Base-by-base conservation (phyloP, 2,797 vertebrate genomes). In the Paramormyrops hopkinsi region DNA sequence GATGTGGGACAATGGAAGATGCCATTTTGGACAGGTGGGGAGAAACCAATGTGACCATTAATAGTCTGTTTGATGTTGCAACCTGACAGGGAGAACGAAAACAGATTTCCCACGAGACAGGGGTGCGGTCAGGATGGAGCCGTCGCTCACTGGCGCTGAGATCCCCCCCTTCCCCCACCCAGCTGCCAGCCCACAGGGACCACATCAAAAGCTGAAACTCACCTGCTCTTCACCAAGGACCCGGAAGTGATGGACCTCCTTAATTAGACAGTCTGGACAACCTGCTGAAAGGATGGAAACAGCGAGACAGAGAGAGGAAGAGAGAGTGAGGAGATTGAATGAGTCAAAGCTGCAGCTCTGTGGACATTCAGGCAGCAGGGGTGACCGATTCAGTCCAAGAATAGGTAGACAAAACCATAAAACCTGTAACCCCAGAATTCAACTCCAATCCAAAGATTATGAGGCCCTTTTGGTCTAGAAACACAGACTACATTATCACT, bases 221-320 rank as follows among this genome's bases (percentile, higher is more conserved):
- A 98, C 98, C 97, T 98, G 97, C 56, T 97, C 96, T 6, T 97
- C 96, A 91, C 97, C 97, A 62, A 98, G 94, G 90, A 97, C 93
- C 91, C 97, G 94, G 94, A 99, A 99, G 92, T 99, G 98, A 96
- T 99, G 98, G 86, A 97, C 92, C 92, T 98, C 98, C 94, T 95
- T 97, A 92, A 99, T 97, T 93, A 98, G 94, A 88, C 97, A 99
- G 91, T 97, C 91, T 0, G 93, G 93, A 91, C 98, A 99, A 92
- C 97, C 96, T 90, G 96, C 98, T 99, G 94, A 91, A 90, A 90
- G 90, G 92, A 94, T 85, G 93, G 92, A 93, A 41, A 93, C 90
- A 94, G 90, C 90, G 89, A 91, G 92, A 41, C 11, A 79, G 82
- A 76, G n/a, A 50, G 11, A 88, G 37, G 29, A 41, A 90, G n/a